Base-by-base conservation (phyloP, 2,888 invertebrate species). In the Ellobium chinense region DNA sequence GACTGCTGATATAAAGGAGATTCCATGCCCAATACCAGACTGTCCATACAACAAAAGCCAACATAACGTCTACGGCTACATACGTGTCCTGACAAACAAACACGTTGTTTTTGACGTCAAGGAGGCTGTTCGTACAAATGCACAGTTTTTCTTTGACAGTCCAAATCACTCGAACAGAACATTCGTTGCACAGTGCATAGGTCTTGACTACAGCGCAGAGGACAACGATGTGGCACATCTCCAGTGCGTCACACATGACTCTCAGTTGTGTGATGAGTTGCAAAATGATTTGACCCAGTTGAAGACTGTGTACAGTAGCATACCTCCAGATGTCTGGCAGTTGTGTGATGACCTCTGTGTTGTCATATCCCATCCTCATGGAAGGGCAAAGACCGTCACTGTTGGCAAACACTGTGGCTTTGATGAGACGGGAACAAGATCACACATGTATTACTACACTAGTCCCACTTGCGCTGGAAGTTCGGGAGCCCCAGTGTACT, bases 51-150 rank as follows among this genome's bases (percentile, higher is more conserved):
- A 24, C 21, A 46, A 24, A 4, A 27, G 36, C 3, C n/a, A 31
- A 34, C 76, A 77, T 58, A 77, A 58, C 27, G 76, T 77, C n/a
- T 77, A 68, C 37, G 76, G 76, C n/a, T 58, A 68, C 37, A 77
- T 77, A 24, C 27, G 76, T 24, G 56, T 77, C 56, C 14, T 77
- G 27, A 77, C 76, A 12, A 77, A 29, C 68, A 66, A 58, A 36
- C 76, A 77, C 54, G 76, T 77, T 21, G 76, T 77, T 7, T 68
- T 37, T 21, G 58, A 77, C 31, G 21, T 46, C 21, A 18, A 21
- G 3, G 76, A 77, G 21, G 76, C 76, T 2, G 9, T 58, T 5
- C 46, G 54, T 7, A 68, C 76, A 4, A 34, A 37, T 24, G 36
- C 18, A n/a, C 56, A 77, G 68, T 77, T 77, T 54, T 77, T 54